Evolutionary conservation across 2,888 invertebrate species (phyloP).

Genomic region (Phengaris alcon): DNA sequence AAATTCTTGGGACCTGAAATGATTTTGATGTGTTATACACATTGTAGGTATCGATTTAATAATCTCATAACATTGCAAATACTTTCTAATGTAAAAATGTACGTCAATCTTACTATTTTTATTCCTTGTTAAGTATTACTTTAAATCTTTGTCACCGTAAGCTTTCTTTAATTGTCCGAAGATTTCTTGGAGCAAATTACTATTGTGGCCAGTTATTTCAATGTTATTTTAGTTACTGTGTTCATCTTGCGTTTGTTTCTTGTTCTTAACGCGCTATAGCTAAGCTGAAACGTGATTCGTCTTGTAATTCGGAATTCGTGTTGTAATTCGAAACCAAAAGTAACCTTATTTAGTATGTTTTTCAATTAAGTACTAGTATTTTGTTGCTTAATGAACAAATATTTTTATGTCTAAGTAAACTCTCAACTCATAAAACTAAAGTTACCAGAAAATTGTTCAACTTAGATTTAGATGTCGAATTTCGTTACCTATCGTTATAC

Average conservation of each 20-base stretch:
- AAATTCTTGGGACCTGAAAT: conserved; percentile 79
- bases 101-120: conserved; percentile 61
- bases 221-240: conserved; percentile 63
- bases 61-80: conserved; percentile 72
- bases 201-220: conserved; percentile 75
- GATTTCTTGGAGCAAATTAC: conserved; percentile 61
- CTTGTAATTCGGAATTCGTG: conserved; percentile 1
- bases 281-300: conserved; percentile 37
- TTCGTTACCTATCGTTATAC: conserved; percentile 74
- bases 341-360: conserved; percentile 23
- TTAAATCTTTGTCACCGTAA: conserved; percentile 50
- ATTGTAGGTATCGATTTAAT: conserved; percentile 75
- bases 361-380: conserved; percentile 19
- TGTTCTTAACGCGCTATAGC: conserved; percentile 33
- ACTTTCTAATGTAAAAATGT: conserved; percentile 48
- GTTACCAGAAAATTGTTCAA: conserved; percentile 76
- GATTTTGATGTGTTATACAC: conserved; percentile 70
- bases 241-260: conserved; percentile 35
- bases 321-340: conserved; percentile 38
- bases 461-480: conserved; percentile 54
- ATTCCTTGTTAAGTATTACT: conserved; percentile 63
- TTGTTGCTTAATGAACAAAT: conserved; percentile 20
- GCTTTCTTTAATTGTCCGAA: conserved; percentile 52
- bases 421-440: conserved; percentile 62
- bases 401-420: conserved; percentile 26